These are phyloP conservation scores for Argyresthia albistria DNA, from an alignment of 2,888 invertebrate genomes.

Conservation along the genomic window DNA sequence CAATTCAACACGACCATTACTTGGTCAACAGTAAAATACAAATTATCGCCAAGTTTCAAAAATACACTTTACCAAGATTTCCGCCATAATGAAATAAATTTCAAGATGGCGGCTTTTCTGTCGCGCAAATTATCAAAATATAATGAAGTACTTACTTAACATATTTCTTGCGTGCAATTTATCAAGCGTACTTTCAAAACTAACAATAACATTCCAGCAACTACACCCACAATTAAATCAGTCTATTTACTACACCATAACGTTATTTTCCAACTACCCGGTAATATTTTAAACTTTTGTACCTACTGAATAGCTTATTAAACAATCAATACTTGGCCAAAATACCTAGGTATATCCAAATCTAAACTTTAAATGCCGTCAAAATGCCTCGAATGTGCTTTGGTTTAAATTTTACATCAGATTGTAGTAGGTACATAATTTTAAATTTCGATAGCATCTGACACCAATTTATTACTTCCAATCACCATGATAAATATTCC, in stretches of 20 bases:
- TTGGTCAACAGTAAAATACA: no score
- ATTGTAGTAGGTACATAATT: neutral
- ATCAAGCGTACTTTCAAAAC: no score
- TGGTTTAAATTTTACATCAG: neutral
- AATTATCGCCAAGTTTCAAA: no score
- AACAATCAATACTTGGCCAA: conserved; percentile 2
- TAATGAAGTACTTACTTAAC: no score
- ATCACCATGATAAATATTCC: neutral
- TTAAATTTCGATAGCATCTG: neutral
- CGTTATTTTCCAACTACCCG: conserved; percentile 12
- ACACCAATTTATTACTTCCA: neutral
- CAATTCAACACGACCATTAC: no score
- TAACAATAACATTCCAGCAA: no score
- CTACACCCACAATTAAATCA: conserved; percentile 13
- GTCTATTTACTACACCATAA: conserved; percentile 13
- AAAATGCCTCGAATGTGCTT: neutral
- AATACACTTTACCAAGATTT: no score
- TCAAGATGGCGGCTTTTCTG: no score
- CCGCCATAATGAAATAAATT: no score
- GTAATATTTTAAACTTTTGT: conserved; percentile 8
- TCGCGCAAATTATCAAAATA: no score
- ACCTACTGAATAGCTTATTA: conserved; percentile 2
- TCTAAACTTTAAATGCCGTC: neutral
- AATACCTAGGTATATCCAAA: neutral
- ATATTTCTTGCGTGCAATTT: no score